Conservation (phyloP, 2,888 invertebrate genomes). For the Cordilura impudica region DNA sequence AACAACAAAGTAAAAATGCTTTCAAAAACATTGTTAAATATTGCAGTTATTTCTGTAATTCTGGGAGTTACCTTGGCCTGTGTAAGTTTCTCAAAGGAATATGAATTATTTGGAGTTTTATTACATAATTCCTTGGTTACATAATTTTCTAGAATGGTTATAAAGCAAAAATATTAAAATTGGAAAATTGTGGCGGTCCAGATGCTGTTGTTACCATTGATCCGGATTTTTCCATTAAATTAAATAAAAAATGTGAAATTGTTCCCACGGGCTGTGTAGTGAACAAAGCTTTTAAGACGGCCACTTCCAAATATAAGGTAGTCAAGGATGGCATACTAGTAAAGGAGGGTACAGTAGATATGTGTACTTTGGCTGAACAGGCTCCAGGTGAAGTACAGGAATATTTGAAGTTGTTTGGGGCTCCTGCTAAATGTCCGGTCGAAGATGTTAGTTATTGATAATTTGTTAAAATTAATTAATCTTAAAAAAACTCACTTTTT, state of each 20-base stretch:
- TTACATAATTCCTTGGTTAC: neutral
- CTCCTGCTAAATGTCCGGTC: constrained; percentile 78
- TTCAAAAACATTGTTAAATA: constrained; percentile 21
- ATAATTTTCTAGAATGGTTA: constrained; percentile 72
- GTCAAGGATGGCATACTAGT: constrained; percentile 77
- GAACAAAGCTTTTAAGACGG: constrained; percentile 76
- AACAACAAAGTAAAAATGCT: constrained; percentile 44
- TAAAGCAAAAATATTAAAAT: constrained; percentile 72
- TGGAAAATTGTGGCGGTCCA: constrained; percentile 74
- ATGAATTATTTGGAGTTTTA: too few species aligned
- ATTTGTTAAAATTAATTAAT: neutral
- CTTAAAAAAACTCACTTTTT: constrained; percentile 5
- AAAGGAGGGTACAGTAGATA: constrained; percentile 77
- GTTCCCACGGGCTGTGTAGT: constrained; percentile 77
- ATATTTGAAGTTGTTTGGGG: constrained; percentile 68
- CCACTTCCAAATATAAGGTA: constrained; percentile 74
- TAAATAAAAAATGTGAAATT: constrained; percentile 78
- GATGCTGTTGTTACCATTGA: constrained; percentile 71
- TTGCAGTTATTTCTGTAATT: constrained; percentile 44
- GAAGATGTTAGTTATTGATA: constrained; percentile 67
- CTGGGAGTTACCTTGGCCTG: constrained; percentile 68
- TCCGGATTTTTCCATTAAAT: constrained; percentile 69
- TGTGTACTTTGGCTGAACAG: constrained; percentile 74
- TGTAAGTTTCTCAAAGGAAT: constrained; percentile 67
- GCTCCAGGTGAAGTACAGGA: constrained; percentile 62